Percentiles rank a stretch among this genome's conserved stretches.
These are phyloP conservation scores for Sceloporus tristichus DNA, from an alignment of 2,113 vertebrate species.

Conservation along the genomic window DNA sequence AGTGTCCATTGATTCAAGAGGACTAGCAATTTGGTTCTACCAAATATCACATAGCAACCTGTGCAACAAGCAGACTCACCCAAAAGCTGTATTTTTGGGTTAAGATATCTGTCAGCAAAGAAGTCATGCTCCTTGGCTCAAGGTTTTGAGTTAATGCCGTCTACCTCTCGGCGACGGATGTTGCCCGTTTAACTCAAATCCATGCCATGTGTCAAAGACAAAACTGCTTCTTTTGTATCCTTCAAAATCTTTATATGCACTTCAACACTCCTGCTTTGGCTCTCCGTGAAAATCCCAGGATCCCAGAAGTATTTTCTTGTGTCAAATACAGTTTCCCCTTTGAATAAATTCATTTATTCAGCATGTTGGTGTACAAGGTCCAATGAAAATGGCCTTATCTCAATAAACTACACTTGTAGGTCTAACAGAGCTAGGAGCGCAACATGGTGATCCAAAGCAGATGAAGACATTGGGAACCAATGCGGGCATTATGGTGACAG, in stretches of 20 bases:
- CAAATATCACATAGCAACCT: no score
- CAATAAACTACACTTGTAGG: conserved; percentile 36
- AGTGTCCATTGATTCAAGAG: no score
- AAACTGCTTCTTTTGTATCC: not conserved
- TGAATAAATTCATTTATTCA: conserved; percentile 36
- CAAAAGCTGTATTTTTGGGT: not conserved
- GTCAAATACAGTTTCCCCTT: conserved; percentile 54
- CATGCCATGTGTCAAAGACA: not conserved
- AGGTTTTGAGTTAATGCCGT: not conserved
- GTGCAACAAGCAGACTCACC: not conserved
- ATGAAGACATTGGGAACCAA: not conserved
- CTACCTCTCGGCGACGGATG: not conserved
- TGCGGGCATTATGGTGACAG: not conserved
- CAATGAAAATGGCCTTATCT: conserved; percentile 43
- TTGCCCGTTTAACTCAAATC: not conserved
- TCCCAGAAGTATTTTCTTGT: conserved; percentile 37
- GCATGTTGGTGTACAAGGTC: conserved; percentile 34
- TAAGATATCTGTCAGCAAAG: not conserved
- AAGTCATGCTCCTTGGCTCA: not conserved
- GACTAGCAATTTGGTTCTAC: no score
- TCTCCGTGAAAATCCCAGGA: conserved; percentile 31
- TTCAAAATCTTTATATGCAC: conserved; percentile 28
- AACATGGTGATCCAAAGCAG: not conserved
- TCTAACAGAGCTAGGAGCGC: conserved; percentile 21
- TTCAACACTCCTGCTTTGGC: not conserved